Evolutionary conservation across 2,113 vertebrate species (phyloP), one percentile per base, ranked within the genome.

Genomic region (Pipra filicauda): DNA sequence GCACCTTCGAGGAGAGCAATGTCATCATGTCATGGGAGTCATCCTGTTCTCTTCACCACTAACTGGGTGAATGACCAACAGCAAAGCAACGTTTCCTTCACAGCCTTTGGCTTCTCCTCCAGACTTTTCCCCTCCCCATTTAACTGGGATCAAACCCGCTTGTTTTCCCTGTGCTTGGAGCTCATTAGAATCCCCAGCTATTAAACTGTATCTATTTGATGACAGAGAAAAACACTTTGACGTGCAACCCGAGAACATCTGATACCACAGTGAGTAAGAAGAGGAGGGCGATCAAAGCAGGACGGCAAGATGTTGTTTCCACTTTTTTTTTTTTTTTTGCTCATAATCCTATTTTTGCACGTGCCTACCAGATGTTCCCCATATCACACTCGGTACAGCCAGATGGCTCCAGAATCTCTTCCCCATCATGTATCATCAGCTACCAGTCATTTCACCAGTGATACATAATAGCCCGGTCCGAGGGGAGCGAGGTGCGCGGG

Each of bases 331-430:
- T 48, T 57, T 27, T 6, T 6, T 59, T 44, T 20, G 2, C 26
- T 67, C 52, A 44, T 74, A 84, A 95, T 71, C 64, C 79, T 67
- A 13, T 88, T 92, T 94, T 64, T 22, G 43, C 92, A 85, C 28
- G 14, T 91, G 82, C 49, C 72, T 35, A 78, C 51, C 92, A 95
- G 95, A 81, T 90, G 92, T 88, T 96, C 58, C 64, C 51, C 75
- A 4, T 59, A 55, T 83, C 85, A 33, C 55, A 19, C 76, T 79
- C 2, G 0, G 19, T 13, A 71, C 21, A 64, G 75, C 85, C 96
- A 97, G 94, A 95, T 96, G 90, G 93, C 61, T 91, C 27, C 65
- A 77, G 76, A 51, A 39, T 66, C 72, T 46, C 59, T 83, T 95
- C 69, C 71, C 67, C 88, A 85, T 71, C 48, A 23, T 5, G 65